phyloP scores from a whole-genome alignment of 1,140 invertebrate species.

The Condylostylus longicornis region DNA sequence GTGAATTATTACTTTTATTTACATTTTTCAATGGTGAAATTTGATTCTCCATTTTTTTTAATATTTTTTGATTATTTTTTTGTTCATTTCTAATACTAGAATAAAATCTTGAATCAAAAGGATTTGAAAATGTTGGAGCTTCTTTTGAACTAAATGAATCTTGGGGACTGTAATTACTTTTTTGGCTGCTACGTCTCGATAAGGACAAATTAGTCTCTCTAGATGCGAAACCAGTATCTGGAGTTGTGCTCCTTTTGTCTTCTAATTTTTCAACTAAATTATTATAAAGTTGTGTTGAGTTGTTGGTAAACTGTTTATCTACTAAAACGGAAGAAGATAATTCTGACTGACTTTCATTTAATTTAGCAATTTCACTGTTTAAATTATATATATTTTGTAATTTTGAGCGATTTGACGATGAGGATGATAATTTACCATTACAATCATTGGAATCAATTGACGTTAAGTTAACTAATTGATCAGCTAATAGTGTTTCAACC shows the following conservation, averaged over 20 bases:
- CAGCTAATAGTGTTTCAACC: slow-evolving; percentile 24
- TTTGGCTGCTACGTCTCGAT: slow-evolving; percentile 29
- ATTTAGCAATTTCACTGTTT: too few relatives aligned
- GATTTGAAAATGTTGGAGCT: slow-evolving; percentile 3
- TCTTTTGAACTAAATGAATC: slow-evolving; percentile 26
- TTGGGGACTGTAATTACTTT: slow-evolving; percentile 30
- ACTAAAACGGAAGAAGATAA: too few relatives aligned
- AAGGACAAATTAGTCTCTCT: slow-evolving; percentile 28
- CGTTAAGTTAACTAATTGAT: neutral
- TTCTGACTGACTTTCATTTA: too few relatives aligned
- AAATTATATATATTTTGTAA: too few relatives aligned
- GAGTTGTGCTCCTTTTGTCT: slow-evolving; percentile 29
- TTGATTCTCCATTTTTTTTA: neutral
- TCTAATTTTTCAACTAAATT: slow-evolving; percentile 8
- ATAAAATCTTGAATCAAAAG: neutral
- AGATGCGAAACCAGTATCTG: slow-evolving; percentile 29
- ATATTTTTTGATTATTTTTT: too few relatives aligned
- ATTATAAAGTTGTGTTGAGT: slow-evolving; percentile 6
- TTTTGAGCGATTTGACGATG: too few relatives aligned
- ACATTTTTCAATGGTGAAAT: slow-evolving; percentile 21
- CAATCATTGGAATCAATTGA: neutral
- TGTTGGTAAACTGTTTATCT: slow-evolving; percentile 25
- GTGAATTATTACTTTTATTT: slow-evolving; percentile 18
- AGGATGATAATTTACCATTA: slow-evolving; percentile 2
- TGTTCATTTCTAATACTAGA: neutral